Evolutionary conservation across 2,888 invertebrate genomes (phyloP).

Genomic region (Sialis fuliginosa): DNA sequence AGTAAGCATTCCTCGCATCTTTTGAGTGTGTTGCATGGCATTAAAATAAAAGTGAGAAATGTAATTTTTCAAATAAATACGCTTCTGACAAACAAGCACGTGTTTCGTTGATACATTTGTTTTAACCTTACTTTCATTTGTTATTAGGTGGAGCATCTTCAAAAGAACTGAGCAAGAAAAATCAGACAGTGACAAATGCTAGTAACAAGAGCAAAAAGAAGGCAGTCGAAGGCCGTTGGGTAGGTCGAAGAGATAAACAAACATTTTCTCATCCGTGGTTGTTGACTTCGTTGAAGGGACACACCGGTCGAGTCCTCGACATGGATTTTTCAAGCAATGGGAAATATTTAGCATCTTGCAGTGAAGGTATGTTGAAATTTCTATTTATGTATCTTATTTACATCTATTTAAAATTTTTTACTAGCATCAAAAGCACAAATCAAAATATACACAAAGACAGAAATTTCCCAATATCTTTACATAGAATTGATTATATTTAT

Average conservation of each 20-base stretch:
- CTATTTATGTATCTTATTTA: background rate
- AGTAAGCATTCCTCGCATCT: too few relatives aligned
- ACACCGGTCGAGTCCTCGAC: constrained; percentile 54
- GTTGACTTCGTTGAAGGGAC: constrained; percentile 63
- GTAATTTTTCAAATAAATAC: background rate
- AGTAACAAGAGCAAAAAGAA: background rate
- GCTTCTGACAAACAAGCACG: background rate
- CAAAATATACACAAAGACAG: too few relatives aligned
- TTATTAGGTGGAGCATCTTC: too few relatives aligned
- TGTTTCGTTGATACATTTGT: background rate
- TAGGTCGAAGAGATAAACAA: constrained; percentile 22
- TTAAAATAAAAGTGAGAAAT: background rate
- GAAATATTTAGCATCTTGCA: constrained; percentile 68
- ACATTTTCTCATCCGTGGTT: constrained; percentile 63
- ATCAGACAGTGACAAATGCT: background rate
- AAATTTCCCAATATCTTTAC: too few relatives aligned
- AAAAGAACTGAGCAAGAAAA: background rate
- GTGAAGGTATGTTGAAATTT: constrained; percentile 42
- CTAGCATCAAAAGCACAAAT: too few relatives aligned
- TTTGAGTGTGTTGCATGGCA: background rate
- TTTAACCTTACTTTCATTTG: background rate
- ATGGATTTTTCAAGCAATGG: constrained; percentile 73
- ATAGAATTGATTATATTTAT: too few relatives aligned
- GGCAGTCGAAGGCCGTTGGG: background rate
- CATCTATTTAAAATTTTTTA: too few relatives aligned